Percentiles rank a stretch among this genome's conserved stretches.
Evolutionary conservation across 2,113 vertebrate genomes (phyloP).

Genomic region (Parotia lawesii): DNA sequence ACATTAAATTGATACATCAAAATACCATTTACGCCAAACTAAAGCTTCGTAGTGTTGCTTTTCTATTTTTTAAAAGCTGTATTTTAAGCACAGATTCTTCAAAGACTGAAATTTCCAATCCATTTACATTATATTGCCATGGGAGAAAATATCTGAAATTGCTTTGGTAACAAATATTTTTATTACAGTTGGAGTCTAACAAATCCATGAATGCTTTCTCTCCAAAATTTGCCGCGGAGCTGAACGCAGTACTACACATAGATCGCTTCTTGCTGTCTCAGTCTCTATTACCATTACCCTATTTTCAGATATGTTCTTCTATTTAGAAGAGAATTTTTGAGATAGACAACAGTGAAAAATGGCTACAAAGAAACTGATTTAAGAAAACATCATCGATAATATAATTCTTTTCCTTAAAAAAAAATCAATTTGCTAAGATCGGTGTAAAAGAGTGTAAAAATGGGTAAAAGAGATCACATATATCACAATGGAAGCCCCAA

Average conservation of each 20-base stretch:
- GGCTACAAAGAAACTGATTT: neutral
- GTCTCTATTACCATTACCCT: neutral
- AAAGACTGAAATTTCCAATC: neutral
- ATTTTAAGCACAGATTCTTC: neutral
- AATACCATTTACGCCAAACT: neutral
- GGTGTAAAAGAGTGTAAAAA: neutral
- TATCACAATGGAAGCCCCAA: neutral
- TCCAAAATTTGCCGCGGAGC: neutral
- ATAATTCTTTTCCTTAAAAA: neutral
- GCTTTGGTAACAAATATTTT: neutral
- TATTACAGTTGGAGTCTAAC: neutral
- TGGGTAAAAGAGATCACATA: neutral
- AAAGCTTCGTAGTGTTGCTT: neutral
- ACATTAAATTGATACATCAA: neutral
- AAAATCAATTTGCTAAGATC: neutral
- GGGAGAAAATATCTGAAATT: neutral
- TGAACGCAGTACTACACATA: neutral
- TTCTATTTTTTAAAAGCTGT: neutral
- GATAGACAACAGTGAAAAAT: neutral
- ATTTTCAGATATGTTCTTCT: neutral
- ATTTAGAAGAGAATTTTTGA: neutral
- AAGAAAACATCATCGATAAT: neutral
- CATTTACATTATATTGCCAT: accelerated
- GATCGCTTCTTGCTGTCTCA: neutral
- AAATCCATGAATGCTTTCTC: neutral